These are phyloP conservation scores for Cyprinodon diabolis DNA, from an alignment of 2,797 vertebrate genomes.

Conservation along the genomic window DNA sequence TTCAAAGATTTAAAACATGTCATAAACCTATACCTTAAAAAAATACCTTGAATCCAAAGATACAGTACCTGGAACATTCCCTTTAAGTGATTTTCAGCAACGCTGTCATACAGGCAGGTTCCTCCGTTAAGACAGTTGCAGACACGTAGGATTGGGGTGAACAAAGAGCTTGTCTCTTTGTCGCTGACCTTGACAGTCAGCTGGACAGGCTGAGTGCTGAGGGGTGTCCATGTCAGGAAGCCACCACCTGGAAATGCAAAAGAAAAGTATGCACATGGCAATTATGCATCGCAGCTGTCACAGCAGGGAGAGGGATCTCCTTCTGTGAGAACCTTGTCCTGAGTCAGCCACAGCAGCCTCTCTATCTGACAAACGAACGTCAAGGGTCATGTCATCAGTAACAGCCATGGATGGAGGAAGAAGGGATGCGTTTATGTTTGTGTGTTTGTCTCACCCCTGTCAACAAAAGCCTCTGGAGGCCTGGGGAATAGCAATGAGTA, in stretches of 20 bases:
- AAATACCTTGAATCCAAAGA: neutral
- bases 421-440: neutral
- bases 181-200: conserved; percentile 81
- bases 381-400: conserved; percentile 29
- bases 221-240: conserved; percentile 77
- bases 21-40: neutral
- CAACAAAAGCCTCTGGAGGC: conserved; percentile 71
- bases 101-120: conserved; percentile 78
- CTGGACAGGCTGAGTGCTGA: conserved; percentile 67
- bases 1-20: neutral
- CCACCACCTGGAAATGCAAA: conserved; percentile 67
- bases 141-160: conserved; percentile 77
- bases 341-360: conserved; percentile 35
- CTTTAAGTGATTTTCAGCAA: conserved; percentile 74
- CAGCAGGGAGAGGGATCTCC: neutral
- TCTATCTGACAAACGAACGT: conserved; percentile 36
- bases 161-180: conserved; percentile 72
- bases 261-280: neutral
- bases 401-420: neutral
- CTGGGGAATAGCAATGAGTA: conserved; percentile 79
- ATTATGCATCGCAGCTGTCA: neutral
- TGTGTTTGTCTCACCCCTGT: conserved; percentile 64
- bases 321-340: conserved; percentile 24
- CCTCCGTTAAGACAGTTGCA: conserved; percentile 86
- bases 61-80: conserved; percentile 82